Evolutionary conservation across 2,113 vertebrate species (phyloP), one percentile per base, ranked within the genome.

Genomic region (Paracanthobrama guichenoti): DNA sequence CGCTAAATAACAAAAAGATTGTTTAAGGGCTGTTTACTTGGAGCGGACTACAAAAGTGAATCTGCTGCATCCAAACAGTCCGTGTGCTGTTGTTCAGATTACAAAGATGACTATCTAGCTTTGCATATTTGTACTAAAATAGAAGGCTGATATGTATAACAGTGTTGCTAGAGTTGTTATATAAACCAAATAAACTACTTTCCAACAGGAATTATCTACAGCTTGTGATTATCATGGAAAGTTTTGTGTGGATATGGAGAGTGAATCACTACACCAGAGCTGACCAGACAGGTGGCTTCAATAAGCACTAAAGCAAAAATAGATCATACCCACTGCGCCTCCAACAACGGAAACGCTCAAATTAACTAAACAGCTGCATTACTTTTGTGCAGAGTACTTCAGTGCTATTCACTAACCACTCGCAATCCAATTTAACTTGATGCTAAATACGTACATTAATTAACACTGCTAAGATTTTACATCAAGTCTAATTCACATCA

Each of bases 291-390:
- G 57, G 57, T 64, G 77, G 39, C 57, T 79, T 46, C 1, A 62
- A 79, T 79, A 79, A 79, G 35, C 76, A 78, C 76, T 60, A 60
- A 10, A 16, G 55, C 22, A 78, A 24, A 39, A 78, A 62, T 44
- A 79, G 4, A 60, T 60, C 53, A 59, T 16, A 59, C 31, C 31
- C 53, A 59, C 50, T 24, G 53, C 13, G 28, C 28, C 28, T 50
- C 35, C 67, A 71, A 71, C 10, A 46, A 22, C 69, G 46, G 39
- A 71, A 71, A 71, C 35, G 44, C 39, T n/a, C 2, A 18, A n/a
- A 71, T 71, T n/a, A 22, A 24, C 39, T 72, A 46, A 72, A 72
- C 22, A 72, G 69, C 69, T 72, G 69, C 69, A 46, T 46, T 72
- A 72, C 35, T 72, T 42, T n/a, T 13, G 39, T 44, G 5, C 6